Conservation (phyloP, 37 sponge, comb jelly and placozoan genomes). For the Beroe ovata region DNA sequence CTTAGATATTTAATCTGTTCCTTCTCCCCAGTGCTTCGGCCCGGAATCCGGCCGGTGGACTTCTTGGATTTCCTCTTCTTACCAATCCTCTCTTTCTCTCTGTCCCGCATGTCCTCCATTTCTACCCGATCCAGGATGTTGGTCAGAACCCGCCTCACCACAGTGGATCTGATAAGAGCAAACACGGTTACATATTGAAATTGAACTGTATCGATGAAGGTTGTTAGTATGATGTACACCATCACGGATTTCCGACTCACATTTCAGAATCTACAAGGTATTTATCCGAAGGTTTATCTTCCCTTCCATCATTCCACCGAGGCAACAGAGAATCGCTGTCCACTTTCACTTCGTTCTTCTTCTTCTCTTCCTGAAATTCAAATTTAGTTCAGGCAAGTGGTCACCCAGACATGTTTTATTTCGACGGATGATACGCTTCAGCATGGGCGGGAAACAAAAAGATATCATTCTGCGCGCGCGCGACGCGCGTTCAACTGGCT, state of each 20-base stretch:
- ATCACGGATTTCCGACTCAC: too few relatives aligned
- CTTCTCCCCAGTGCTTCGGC: conserved; percentile 16
- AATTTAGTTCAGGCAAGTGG: too few relatives aligned
- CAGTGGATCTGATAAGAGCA: conserved; percentile 20
- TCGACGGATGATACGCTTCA: too few relatives aligned
- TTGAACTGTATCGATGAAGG: too few relatives aligned
- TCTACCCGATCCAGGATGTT: conserved; percentile 59
- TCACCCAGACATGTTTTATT: too few relatives aligned
- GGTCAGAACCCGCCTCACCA: conserved; percentile 26
- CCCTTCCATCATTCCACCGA: conserved; percentile 8
- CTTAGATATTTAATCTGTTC: conserved; percentile 57
- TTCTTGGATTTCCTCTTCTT: conserved; percentile 45
- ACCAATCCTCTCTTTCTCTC: conserved; percentile 52
- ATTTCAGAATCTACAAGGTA: conserved; percentile 35
- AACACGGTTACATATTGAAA: too few relatives aligned
- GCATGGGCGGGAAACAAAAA: neutral
- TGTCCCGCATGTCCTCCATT: conserved; percentile 60
- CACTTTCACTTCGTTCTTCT: conserved; percentile 30
- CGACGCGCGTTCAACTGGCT: conserved; percentile 6
- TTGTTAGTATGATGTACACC: too few relatives aligned
- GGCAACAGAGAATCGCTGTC: conserved; percentile 5
- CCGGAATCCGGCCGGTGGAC: neutral
- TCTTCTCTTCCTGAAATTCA: conserved; percentile 50
- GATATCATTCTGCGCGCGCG: too few relatives aligned
- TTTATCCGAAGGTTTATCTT: conserved; percentile 16